Conservation (phyloP, 2,113 vertebrate species). For the Heterocephalus glaber region DNA sequence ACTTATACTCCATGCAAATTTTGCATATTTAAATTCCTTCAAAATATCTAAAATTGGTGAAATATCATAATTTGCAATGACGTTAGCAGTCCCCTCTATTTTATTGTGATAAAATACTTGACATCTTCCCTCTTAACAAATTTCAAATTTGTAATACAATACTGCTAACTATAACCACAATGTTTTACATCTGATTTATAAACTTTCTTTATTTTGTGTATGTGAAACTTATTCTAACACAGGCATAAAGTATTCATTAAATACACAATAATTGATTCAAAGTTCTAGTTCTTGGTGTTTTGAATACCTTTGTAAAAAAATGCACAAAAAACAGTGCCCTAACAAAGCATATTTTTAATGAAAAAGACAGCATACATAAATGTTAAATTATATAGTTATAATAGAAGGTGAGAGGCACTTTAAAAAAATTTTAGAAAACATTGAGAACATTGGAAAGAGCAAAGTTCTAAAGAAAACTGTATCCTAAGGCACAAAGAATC, state of each 20-base stretch:
- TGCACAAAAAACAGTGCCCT: neutral
- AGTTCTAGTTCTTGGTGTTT: neutral
- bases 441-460: neutral
- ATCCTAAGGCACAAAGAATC: neutral
- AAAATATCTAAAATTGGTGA: neutral
- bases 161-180: neutral
- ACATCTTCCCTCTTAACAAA: neutral
- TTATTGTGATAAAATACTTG: neutral
- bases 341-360: neutral
- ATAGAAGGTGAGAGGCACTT: neutral
- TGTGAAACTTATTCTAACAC: neutral
- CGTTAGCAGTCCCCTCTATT: neutral
- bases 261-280: neutral
- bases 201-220: neutral
- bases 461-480: neutral
- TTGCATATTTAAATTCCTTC: neutral
- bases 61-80: neutral
- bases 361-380: neutral
- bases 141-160: neutral
- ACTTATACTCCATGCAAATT: neutral
- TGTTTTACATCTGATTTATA: neutral
- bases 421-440: neutral
- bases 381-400: neutral
- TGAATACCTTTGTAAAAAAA: neutral
- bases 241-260: neutral